Evolutionary conservation across 2,888 invertebrate species (phyloP), one percentile per base, ranked within the genome.

Genomic region (Taenaris catops): DNA sequence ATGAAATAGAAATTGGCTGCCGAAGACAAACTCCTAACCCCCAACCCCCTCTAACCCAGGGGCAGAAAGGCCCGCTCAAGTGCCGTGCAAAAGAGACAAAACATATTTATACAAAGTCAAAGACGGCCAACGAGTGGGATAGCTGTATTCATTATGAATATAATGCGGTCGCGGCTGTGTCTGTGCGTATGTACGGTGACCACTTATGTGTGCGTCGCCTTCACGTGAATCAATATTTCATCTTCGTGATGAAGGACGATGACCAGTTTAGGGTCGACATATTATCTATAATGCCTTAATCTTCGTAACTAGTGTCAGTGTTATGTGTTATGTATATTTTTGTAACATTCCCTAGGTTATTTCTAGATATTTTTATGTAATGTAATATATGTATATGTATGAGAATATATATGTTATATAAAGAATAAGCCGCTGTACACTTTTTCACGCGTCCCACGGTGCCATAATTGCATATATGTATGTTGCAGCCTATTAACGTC

Each of bases 121-220:
- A 84, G 84, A 84, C 81, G 81, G 66, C 74, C 67, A 65, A 58
- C 67, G 84, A 86, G 84, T 80, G 76, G 83, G 84, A 86, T 74
- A 74, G 84, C 81, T 79, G 76, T 86, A 86, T 83, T 83, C 84
- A 84, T 84, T 84, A 84, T 84, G 84, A 83, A 84, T 84, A 84
- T 84, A 84, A 84, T 81, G 83, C 71, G 78, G 81, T 81, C 63
- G 67, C 71, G 68, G 63, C 58, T 75, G 78, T 83, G 83, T 81
- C 76, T 69, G 83, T 80, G 79, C 70, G 74, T 76, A 60, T 64
- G 60, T 53, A 78, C 72, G 66, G 51, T 55, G 53, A 37, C 43
- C 42, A 55, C 53, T 59, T 53, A 61, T 72, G 74, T 75, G 78
- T 74, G 78, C 63, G 79, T 63, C 62, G 59, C 56, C 73, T 65